These are phyloP conservation scores for Lycodopsis pacificus DNA, from an alignment of 2,797 vertebrate species.

Conservation along the genomic window DNA sequence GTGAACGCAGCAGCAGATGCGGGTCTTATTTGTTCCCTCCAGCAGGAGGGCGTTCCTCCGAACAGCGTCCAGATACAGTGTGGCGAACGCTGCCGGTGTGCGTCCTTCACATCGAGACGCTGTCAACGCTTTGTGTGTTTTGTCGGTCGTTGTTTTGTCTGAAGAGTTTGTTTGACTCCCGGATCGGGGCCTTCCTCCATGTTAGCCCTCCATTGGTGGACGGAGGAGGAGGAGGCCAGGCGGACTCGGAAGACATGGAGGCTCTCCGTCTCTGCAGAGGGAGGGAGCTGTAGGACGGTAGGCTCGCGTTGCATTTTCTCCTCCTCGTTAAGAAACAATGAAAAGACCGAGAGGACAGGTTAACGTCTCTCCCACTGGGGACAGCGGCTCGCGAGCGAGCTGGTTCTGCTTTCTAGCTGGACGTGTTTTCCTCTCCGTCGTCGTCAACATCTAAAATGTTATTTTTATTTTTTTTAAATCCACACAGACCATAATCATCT, in stretches of 20 bases:
- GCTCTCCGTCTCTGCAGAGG: background rate
- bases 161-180: background rate
- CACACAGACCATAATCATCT: background rate
- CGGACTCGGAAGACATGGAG: background rate
- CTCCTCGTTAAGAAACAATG: background rate
- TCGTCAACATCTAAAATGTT: background rate
- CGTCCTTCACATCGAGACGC: background rate
- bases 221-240: background rate
- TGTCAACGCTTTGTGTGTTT: background rate
- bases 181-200: background rate
- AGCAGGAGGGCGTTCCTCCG: slow-evolving; percentile 72
- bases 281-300: background rate
- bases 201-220: background rate
- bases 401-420: background rate
- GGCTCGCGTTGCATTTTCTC: background rate
- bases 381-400: background rate
- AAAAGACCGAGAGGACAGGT: background rate
- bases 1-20: slow-evolving; percentile 67
- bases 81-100: slow-evolving; percentile 27
- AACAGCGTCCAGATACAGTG: slow-evolving; percentile 25
- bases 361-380: too few species aligned
- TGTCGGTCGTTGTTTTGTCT: background rate
- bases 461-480: background rate
- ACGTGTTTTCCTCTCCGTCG: background rate
- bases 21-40: slow-evolving; percentile 64